phyloP scores from a whole-genome alignment of 2,797 vertebrate species.

The Pogonophryne albipinna region DNA sequence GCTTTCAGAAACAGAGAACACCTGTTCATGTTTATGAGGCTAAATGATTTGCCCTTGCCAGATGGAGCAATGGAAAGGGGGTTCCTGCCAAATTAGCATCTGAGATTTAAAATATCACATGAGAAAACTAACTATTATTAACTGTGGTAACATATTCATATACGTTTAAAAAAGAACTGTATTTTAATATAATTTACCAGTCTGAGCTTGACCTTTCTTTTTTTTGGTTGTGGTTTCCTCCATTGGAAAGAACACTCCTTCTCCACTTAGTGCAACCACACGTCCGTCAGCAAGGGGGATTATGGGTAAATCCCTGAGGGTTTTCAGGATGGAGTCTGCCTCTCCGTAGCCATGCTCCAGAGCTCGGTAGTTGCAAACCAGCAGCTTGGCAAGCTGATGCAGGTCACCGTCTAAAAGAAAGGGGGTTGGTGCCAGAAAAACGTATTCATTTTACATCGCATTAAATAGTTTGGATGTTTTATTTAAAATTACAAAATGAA shows the following conservation, averaged over 20 bases:
- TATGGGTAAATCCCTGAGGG: conserved; percentile 83
- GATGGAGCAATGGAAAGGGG: not conserved
- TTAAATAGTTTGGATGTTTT: not conserved
- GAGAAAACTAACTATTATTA: not conserved
- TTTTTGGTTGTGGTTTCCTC: conserved; percentile 69
- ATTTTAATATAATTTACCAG: conserved; percentile 48
- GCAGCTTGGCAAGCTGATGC: conserved; percentile 80
- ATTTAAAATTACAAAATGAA: not conserved
- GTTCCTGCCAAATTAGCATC: not conserved
- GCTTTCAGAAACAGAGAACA: not conserved
- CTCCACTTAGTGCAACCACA: conserved; percentile 76
- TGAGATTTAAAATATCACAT: not conserved
- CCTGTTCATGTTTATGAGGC: not conserved
- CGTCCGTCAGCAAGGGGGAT: conserved; percentile 85
- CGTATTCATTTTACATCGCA: not conserved
- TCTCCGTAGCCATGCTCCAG: conserved; percentile 85
- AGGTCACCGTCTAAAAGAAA: conserved; percentile 72
- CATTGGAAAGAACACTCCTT: conserved; percentile 85
- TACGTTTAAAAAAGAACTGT: not conserved
- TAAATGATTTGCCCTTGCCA: not conserved
- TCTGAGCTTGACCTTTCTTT: conserved; percentile 51
- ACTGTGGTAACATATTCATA: not conserved
- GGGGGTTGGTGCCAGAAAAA: not conserved
- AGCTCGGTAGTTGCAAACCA: conserved; percentile 87
- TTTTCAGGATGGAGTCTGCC: conserved; percentile 75